Evolutionary conservation across 37 sponge, comb jelly and placozoan species (phyloP).

Genomic region (Mnemiopsis leidyi): DNA sequence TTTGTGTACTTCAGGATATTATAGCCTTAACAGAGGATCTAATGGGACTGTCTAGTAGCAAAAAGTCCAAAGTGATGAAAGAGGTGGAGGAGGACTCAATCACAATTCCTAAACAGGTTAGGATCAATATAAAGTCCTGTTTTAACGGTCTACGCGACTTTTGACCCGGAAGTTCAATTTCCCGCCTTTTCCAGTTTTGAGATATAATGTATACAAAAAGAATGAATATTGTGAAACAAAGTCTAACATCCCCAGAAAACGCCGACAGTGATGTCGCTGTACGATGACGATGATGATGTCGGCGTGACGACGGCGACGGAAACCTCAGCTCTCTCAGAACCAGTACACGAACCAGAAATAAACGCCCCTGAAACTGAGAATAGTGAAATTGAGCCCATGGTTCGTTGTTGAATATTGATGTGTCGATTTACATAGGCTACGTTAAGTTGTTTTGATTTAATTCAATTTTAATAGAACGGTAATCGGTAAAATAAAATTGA

Average conservation of each 20-base stretch:
- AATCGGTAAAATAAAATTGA: no score
- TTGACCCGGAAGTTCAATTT: neutral
- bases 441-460: no score
- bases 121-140: neutral
- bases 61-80: neutral
- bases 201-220: neutral
- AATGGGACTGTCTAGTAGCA: slow-evolving; percentile 28
- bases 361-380: neutral
- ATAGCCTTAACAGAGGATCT: slow-evolving; percentile 60
- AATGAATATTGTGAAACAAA: neutral
- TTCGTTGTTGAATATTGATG: neutral
- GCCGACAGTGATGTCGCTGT: slow-evolving; percentile 8
- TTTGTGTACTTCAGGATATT: slow-evolving; percentile 55
- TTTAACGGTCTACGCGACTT: neutral
- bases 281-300: slow-evolving; percentile 60
- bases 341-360: neutral
- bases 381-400: neutral
- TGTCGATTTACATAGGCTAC: neutral
- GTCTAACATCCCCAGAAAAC: neutral
- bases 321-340: neutral
- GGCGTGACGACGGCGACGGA: neutral
- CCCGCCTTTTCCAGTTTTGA: neutral
- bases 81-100: neutral
- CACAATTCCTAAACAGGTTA: neutral
- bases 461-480: no score